These are phyloP conservation scores for Cataglyphis livida DNA, from an alignment of 2,888 invertebrate species.

Conservation along the genomic window DNA sequence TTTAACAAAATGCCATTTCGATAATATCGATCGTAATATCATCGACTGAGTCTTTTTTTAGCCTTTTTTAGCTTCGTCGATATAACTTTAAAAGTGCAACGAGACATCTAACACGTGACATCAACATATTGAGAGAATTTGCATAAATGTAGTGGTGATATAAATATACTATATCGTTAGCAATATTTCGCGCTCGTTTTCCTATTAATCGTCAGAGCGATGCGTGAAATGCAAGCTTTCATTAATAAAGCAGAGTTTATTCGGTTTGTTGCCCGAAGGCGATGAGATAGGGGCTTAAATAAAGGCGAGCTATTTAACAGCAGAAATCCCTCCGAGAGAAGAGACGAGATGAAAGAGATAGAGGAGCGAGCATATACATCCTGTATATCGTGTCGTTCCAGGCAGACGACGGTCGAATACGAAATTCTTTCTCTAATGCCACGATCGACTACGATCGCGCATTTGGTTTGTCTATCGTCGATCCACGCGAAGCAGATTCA, in stretches of 20 bases:
- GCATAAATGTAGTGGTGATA: not conserved
- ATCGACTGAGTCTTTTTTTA: not conserved
- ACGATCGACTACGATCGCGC: constrained; percentile 58
- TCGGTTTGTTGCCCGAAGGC: not conserved
- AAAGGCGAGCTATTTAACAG: constrained; percentile 31
- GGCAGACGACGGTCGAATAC: constrained; percentile 68
- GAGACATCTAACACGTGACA: not conserved
- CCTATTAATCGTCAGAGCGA: not conserved
- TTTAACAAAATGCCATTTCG: constrained; percentile 7
- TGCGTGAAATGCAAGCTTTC: not conserved
- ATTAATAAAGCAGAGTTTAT: constrained; percentile 20
- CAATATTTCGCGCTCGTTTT: not conserved
- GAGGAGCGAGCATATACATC: constrained; percentile 2
- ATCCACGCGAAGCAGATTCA: constrained; percentile 49
- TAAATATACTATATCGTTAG: not conserved
- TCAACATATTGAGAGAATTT: not conserved
- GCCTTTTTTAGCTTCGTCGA: no score
- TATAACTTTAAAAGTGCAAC: constrained; percentile 4
- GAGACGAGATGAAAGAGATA: constrained; percentile 33
- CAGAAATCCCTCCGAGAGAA: constrained; percentile 22
- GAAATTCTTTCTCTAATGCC: constrained; percentile 62
- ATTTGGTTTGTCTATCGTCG: constrained; percentile 40
- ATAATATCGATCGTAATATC: not conserved
- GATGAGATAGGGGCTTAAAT: constrained; percentile 27
- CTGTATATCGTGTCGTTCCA: constrained; percentile 58